Evolutionary conservation across 1,140 invertebrate species (phyloP).

Genomic region (Drosophila serrata): DNA sequence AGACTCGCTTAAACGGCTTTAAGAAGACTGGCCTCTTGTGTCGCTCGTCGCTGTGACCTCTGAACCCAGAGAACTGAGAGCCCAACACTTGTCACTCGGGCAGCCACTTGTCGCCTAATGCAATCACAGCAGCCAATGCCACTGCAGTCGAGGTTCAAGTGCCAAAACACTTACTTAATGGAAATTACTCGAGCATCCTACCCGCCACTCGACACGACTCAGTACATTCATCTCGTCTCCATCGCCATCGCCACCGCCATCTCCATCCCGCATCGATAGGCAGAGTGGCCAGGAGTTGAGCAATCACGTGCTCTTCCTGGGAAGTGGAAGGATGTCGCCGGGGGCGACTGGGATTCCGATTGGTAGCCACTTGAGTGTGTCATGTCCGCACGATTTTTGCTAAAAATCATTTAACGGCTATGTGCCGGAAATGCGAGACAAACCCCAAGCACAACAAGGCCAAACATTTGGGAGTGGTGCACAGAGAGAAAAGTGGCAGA

Average conservation of each 20-base stretch:
- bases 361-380: conserved; percentile 76
- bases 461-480: conserved; percentile 21
- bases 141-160: conserved; percentile 70
- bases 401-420: conserved; percentile 81
- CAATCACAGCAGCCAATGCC: conserved; percentile 68
- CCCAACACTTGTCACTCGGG: conserved; percentile 19
- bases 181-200: conserved; percentile 71
- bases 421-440: conserved; percentile 69
- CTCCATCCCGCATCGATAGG: conserved; percentile 36
- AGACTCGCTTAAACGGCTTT: conserved; percentile 56
- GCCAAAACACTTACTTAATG: conserved; percentile 81
- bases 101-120: conserved; percentile 56
- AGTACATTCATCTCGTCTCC: conserved; percentile 33
- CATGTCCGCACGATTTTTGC: conserved; percentile 82
- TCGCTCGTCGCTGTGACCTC: conserved; percentile 11
- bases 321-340: not conserved
- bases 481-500: not conserved
- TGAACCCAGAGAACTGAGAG: conserved; percentile 16
- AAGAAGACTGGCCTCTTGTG: conserved; percentile 25
- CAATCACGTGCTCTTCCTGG: conserved; percentile 59
- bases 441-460: conserved; percentile 28
- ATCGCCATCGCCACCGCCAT: conserved; percentile 1
- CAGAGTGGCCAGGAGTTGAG: conserved; percentile 54
- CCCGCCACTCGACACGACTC: conserved; percentile 52
- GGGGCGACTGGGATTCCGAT: conserved; percentile 12